Percentiles rank a stretch among this genome's conserved stretches.
phyloP scores from a whole-genome alignment of 2,113 vertebrate species.

The Alectura lathami region DNA sequence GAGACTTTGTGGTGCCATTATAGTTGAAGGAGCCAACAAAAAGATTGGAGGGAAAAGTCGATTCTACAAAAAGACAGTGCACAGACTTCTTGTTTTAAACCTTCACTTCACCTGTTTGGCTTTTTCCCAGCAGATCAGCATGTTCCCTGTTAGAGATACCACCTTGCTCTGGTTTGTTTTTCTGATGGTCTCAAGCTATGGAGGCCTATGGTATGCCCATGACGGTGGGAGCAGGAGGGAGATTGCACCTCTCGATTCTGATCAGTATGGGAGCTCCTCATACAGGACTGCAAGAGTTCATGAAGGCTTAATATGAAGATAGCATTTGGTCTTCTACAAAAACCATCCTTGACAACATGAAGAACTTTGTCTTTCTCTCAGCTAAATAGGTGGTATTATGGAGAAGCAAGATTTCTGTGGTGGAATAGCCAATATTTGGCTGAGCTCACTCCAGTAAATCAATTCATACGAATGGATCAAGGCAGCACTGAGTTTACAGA shows the following conservation, averaged over 20 bases:
- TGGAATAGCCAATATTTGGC: background rate
- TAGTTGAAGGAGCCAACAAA: background rate
- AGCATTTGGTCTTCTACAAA: background rate
- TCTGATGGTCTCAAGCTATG: background rate
- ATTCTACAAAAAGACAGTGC: background rate
- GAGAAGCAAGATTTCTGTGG: background rate
- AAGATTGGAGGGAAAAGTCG: background rate
- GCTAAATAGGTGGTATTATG: background rate
- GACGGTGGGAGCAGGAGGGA: fast-evolving
- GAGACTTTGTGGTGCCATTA: fast-evolving
- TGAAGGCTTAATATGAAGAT: background rate
- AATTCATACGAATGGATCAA: background rate
- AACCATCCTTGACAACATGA: background rate
- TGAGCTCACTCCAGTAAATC: background rate
- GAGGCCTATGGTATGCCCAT: background rate
- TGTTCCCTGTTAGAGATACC: background rate
- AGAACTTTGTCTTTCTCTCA: background rate
- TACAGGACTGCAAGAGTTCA: background rate
- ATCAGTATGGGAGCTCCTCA: background rate
- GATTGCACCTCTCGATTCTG: background rate
- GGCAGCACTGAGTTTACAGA: background rate
- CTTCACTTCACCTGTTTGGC: background rate
- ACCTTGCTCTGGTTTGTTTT: background rate
- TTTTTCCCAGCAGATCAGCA: background rate
- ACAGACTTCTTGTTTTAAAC: background rate